Base-by-base conservation (phyloP, 2,113 vertebrate genomes). In the Oenanthe oenanthe region DNA sequence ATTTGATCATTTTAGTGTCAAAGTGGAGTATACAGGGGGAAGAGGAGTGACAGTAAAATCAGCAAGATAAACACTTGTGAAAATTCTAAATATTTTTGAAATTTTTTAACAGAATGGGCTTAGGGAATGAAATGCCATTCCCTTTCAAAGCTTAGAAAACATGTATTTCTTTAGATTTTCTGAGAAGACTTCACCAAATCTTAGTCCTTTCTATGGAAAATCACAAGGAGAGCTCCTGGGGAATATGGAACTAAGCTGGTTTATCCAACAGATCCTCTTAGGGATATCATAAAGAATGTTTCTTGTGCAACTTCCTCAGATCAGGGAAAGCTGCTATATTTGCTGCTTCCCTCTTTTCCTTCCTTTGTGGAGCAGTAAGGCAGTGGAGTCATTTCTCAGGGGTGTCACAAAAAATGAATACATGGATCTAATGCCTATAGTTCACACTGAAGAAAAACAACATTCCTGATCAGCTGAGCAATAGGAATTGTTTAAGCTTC, bases 271-370 rank as follows among this genome's bases (percentile, higher is more conserved):
- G 42, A 83, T 76, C 42, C 42, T 86, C 50, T 43, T 36, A 54
- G 34, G 26, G 17, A 67, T 91, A 84, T 43, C 29, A 34, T 54
- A 51, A 90, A 84, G 24, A 67, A 47, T 38, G 10, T 25, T 88
- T 68, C 32, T 70, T 75, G 51, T 76, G 67, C 72, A 73, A 22
- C 65, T 84, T 91, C 68, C 43, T 90, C 60, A 90, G 32, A 53
- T 74, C 56, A 54, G 48, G 83, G 43, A 80, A 86, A 88, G 20
- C 65, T 67, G 28, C 38, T 73, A 2, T 38, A 92, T 75, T 88
- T 89, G 88, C 58, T 92, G 29, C 78, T 94, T 94, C 60, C 60
- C 34, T 84, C 29, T 71, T 82, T 95, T 88, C 71, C 38, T 94
- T 57, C 51, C 67, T 89, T 84, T 75, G 61, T 74, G 67, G 42